Evolutionary conservation across 2,888 invertebrate species (phyloP), one percentile per base, ranked within the genome.

Genomic region (Acanthacorydalis orientalis): DNA sequence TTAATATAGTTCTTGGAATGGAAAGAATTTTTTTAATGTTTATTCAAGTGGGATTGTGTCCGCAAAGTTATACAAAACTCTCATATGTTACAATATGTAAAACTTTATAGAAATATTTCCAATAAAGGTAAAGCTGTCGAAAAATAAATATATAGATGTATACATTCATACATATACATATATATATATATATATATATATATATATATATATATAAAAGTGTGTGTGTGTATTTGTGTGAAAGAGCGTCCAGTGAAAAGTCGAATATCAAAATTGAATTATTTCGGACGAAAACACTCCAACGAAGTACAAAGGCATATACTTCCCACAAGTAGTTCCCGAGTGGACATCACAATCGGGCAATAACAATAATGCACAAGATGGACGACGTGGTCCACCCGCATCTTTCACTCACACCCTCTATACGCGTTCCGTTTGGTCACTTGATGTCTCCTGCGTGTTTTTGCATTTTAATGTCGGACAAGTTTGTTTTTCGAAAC

Each of bases 401-500:
- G 12, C 37, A 37, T 37, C n/a, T 4, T 37, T 37, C n/a, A 15
- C 39, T 38, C 15, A 15, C 15, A n/a, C 39, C 15, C 39, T 10
- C 39, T 8, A 12, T 15, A 38, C 39, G 14, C 15, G 39, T 38
- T 38, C 15, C 15, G 14, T 15, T 15, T 38, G 39, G 39, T 15
- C 39, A 38, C 39, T 23, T 23, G 23, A 38, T 38, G 12, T 12
- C 39, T 38, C 14, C 54, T 56, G 54, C 58, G 60, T 61, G 59
- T 60, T 59, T 59, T 59, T 60, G 60, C 58, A 62, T 62, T 60
- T 59, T 60, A 61, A 60, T 60, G 58, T 56, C 56, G 57, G 56
- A 57, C 55, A 58, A 56, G 56, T 58, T 56, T 54, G 53, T 53
- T 56, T 56, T 38, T 53, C 52, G 51, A 57, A 61, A 61, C 56